Conservation (phyloP, 2,113 vertebrate species). For the Pelecanoides urinatrix region DNA sequence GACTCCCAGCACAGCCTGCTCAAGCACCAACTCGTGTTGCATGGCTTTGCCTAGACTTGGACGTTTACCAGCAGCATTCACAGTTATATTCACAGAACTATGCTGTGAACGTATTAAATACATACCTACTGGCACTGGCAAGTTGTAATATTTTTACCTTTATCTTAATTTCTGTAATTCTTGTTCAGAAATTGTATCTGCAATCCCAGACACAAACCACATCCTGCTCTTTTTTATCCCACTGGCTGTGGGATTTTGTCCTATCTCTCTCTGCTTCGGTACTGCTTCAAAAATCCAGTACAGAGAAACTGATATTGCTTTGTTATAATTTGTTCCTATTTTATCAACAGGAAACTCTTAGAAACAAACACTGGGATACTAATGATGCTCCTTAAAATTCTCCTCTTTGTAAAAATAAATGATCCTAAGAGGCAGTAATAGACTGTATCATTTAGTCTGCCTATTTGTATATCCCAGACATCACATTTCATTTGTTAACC, state of each 20-base stretch:
- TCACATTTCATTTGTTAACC: not conserved
- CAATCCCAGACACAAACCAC: not conserved
- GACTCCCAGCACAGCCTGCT: not conserved
- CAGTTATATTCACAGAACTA: not conserved
- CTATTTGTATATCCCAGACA: not conserved
- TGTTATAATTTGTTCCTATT: not conserved
- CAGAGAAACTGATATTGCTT: not conserved
- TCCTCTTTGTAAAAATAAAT: constrained; percentile 1
- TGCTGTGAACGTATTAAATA: not conserved
- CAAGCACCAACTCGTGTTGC: not conserved
- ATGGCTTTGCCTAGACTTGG: not conserved
- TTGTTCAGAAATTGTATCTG: not conserved
- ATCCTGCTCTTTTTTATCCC: not conserved
- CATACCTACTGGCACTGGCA: not conserved
- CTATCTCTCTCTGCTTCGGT: not conserved
- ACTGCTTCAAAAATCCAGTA: not conserved
- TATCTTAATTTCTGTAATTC: not conserved
- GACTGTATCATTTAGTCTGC: not conserved
- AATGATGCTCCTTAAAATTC: not conserved
- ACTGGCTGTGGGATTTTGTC: not conserved
- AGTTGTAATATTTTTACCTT: not conserved
- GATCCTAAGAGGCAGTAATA: not conserved
- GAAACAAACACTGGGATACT: not conserved
- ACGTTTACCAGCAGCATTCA: not conserved
- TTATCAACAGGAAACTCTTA: constrained; percentile 15